Percentiles rank a stretch among this genome's conserved stretches.
Evolutionary conservation across 2,797 vertebrate genomes (phyloP).

Genomic region (Sebastolobus altivelis): DNA sequence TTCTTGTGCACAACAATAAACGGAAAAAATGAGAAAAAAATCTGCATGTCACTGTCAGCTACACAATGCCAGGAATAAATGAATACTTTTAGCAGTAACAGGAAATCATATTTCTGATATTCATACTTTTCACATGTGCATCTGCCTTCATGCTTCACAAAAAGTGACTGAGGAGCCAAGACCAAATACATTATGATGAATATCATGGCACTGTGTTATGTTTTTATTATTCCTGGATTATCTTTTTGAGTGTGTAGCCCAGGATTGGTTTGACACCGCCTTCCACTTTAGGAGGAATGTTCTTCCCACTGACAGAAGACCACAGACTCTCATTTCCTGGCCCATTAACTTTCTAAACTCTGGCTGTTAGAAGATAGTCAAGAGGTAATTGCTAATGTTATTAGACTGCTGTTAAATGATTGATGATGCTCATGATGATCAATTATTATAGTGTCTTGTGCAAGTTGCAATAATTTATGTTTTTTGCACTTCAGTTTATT

Average conservation of each 20-base stretch:
- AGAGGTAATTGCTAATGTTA: neutral
- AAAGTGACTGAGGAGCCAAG: neutral
- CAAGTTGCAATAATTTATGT: neutral
- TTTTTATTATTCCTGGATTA: neutral
- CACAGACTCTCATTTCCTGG: slow-evolving; percentile 12
- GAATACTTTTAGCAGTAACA: neutral
- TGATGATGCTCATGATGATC: neutral
- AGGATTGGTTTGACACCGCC: neutral
- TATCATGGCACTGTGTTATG: neutral
- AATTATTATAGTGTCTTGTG: neutral
- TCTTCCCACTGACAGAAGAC: neutral
- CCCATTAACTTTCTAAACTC: slow-evolving; percentile 14
- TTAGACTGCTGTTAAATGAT: neutral
- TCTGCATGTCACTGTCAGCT: neutral
- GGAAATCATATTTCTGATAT: neutral
- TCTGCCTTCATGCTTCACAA: neutral
- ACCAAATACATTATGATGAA: neutral
- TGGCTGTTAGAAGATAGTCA: neutral
- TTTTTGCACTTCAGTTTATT: neutral
- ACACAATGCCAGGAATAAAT: neutral
- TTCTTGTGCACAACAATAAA: neutral
- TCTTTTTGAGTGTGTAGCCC: neutral
- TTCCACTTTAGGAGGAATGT: slow-evolving; percentile 10
- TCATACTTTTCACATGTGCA: neutral
- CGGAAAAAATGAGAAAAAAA: neutral